Base-by-base conservation (phyloP, 2,888 invertebrate genomes). In the Tromatobia lineatoria region DNA sequence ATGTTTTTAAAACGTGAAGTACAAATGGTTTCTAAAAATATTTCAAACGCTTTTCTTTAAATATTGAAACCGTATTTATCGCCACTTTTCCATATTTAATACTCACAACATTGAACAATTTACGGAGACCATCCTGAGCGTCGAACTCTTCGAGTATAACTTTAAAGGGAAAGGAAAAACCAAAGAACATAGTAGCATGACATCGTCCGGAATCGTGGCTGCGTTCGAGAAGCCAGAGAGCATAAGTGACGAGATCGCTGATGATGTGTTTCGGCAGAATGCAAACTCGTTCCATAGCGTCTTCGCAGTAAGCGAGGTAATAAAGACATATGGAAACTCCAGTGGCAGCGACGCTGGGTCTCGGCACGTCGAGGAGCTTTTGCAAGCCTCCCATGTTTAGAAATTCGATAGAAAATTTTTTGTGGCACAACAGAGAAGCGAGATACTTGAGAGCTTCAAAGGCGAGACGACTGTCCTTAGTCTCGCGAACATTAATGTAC, bases 121-220 rank as follows among this genome's bases (percentile, higher is more conserved):
- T 98, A 15, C 99, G 95, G 4, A 99, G 95, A 0, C 99, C 99
- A 94, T 99, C 99, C 94, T 98, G 96, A n/a, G 94, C 95, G 94
- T 99, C 99, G 92, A 99, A 99, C 93, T 99, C 97, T 89, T 99
- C 98, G 10, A 99, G 94, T 90, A 99, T 98, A 0, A 98, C 96
- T 89, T 97, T 96, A 94, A 99, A 99, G 88, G 98, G 97, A 94
- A 99, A 99, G 8, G 98, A 97, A 69, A 99, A 96, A 0, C 98
- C 98, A 93, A 99, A 99, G 94, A 99, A 99, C 98, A 99, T 99
- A 34, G 99, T 98, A 2, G 99, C 99, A 94, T 99, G 99, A 91
- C 99, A 99, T 83, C 99, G 96, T n/a, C 99, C 99, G 0, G 99
- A 99, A 94, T 99, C 99, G 94, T 99, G 98, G 0, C 99, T 98